A percentile compares a stretch with the other conserved stretches of the same genome.
Evolutionary conservation across 30 jellyfish, hydroid and myxozoan species (phyloP).

Genomic region (Nemopilema nomurai): DNA sequence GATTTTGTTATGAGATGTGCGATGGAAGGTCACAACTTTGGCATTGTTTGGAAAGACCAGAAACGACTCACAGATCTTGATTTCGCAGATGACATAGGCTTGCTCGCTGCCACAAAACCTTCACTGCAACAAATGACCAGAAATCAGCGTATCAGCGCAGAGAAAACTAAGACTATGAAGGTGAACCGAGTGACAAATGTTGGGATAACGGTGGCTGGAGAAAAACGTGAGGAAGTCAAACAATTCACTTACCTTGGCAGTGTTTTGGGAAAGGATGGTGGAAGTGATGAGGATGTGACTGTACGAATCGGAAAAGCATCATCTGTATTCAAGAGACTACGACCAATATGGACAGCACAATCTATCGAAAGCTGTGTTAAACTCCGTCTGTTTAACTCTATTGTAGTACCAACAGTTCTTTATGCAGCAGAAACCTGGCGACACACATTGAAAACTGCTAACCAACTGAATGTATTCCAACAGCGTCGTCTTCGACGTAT

Average conservation of each 20-base stretch:
- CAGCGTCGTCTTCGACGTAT: slow-evolving; percentile 14
- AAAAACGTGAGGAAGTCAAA: background rate
- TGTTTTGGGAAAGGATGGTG: background rate
- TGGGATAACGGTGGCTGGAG: background rate
- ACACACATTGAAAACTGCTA: background rate
- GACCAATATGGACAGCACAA: background rate
- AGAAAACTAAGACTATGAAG: slow-evolving; percentile 18
- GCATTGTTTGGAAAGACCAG: background rate
- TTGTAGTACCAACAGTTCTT: slow-evolving; percentile 7
- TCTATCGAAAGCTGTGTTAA: background rate
- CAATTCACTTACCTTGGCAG: slow-evolving; percentile 11
- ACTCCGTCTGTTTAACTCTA: slow-evolving; percentile 3
- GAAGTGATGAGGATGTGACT: background rate
- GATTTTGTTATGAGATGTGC: slow-evolving; percentile 21
- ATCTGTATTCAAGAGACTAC: slow-evolving; percentile 13
- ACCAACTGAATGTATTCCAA: slow-evolving; percentile 14
- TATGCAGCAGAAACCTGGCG: slow-evolving; percentile 28
- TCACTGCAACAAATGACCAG: slow-evolving; percentile 10
- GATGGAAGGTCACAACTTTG: background rate
- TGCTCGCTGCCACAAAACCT: background rate
- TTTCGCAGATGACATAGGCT: slow-evolving; percentile 16
- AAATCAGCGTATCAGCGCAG: background rate
- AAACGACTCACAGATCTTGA: slow-evolving; percentile 16
- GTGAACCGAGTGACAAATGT: background rate
- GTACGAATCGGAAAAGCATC: slow-evolving; percentile 13